Conservation (phyloP, 2,113 vertebrate species). For the Cacatua alba region DNA sequence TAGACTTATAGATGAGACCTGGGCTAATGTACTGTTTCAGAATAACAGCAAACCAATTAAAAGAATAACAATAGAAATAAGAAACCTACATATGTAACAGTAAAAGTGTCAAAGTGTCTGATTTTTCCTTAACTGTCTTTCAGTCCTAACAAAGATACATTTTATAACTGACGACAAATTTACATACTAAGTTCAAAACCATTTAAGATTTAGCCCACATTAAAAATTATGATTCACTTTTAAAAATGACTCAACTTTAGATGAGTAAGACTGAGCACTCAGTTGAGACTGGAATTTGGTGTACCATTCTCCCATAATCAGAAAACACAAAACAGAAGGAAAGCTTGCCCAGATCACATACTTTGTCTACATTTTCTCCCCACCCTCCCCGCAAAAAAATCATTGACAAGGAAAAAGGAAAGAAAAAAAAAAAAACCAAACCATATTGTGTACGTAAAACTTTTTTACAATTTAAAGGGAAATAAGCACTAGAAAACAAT, state of each 20-base stretch:
- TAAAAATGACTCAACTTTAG: background rate
- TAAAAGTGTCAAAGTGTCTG: background rate
- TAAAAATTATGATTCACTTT: conserved; percentile 36
- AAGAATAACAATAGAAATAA: background rate
- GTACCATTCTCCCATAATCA: background rate
- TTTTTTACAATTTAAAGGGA: background rate
- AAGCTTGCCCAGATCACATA: background rate
- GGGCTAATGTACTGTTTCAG: background rate
- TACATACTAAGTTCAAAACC: background rate
- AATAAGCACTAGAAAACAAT: background rate
- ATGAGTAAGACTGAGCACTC: background rate
- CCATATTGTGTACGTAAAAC: background rate
- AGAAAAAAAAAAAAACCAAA: background rate
- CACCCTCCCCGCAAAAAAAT: background rate
- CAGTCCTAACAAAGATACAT: background rate
- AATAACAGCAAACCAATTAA: background rate
- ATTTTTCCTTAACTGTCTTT: background rate
- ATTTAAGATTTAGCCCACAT: background rate
- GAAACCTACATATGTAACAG: background rate
- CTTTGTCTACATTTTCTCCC: background rate
- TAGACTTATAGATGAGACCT: background rate
- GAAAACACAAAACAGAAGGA: background rate
- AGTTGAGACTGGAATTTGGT: background rate
- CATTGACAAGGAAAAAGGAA: background rate
- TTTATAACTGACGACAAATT: conserved; percentile 31